phyloP scores from a whole-genome alignment of 2,797 vertebrate genomes.

The Crenichthys baileyi region DNA sequence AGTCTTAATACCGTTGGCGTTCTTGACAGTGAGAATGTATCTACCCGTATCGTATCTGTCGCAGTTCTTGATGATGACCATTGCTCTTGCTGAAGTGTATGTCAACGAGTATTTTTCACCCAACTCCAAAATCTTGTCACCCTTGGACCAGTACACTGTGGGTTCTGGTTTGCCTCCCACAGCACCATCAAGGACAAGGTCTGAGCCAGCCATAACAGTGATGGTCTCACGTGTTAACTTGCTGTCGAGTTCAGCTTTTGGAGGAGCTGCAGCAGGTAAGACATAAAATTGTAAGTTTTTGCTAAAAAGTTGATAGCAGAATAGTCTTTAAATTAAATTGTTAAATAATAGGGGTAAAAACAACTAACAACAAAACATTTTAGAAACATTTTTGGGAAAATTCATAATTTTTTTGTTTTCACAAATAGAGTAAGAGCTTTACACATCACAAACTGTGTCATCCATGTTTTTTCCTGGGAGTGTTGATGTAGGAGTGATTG shows the following conservation, averaged over 20 bases:
- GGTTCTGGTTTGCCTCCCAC: conserved; percentile 98
- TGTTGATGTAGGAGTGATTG: background rate
- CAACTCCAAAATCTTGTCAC: conserved; percentile 91
- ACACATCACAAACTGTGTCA: background rate
- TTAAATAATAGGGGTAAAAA: background rate
- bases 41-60: conserved; percentile 93
- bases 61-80: conserved; percentile 95
- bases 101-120: conserved; percentile 97
- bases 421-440: background rate
- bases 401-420: background rate
- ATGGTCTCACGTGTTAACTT: conserved; percentile 90
- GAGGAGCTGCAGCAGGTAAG: conserved; percentile 84
- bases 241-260: conserved; percentile 93
- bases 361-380: background rate
- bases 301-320: background rate
- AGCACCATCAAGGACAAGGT: conserved; percentile 94
- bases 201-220: conserved; percentile 90
- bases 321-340: background rate
- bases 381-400: background rate
- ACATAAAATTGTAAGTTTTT: background rate
- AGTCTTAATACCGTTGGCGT: conserved; percentile 92
- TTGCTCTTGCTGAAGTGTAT: conserved; percentile 93
- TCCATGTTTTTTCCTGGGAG: background rate
- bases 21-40: conserved; percentile 94
- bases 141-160: conserved; percentile 97